Conservation (phyloP, 2,888 invertebrate genomes). For the Tuberolachnus salignus region DNA sequence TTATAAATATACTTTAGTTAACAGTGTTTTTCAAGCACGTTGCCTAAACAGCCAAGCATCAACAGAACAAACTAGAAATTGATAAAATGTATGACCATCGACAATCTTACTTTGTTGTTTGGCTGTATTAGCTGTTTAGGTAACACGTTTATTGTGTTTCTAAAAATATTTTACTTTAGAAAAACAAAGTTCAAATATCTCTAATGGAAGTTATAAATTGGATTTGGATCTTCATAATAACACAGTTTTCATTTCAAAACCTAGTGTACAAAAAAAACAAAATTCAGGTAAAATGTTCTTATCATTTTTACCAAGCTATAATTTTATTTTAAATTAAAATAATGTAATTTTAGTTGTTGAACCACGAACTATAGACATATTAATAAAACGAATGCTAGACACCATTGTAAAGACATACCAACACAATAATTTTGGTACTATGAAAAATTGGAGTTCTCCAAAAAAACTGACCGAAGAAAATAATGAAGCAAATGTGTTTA, state of each 20-base stretch:
- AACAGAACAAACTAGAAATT: too few relatives aligned
- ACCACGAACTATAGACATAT: constrained; percentile 27
- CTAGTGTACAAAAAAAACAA: constrained; percentile 51
- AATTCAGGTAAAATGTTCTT: constrained; percentile 33
- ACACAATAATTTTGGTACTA: constrained; percentile 48
- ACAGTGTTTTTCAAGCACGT: too few relatives aligned
- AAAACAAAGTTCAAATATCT: constrained; percentile 56
- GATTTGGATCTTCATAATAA: constrained; percentile 72
- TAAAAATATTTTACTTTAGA: constrained; percentile 20
- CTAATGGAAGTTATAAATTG: constrained; percentile 66
- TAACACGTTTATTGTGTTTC: too few relatives aligned
- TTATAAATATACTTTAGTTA: too few relatives aligned
- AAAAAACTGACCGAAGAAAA: constrained; percentile 46
- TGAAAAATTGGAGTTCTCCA: constrained; percentile 52
- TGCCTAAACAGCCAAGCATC: too few relatives aligned
- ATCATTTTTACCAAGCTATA: not conserved
- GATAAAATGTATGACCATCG: too few relatives aligned
- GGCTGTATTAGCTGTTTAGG: too few relatives aligned
- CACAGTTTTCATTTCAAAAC: constrained; percentile 65
- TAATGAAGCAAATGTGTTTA: constrained; percentile 46
- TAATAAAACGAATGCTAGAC: constrained; percentile 21
- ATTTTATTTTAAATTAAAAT: not conserved
- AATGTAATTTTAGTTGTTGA: constrained; percentile 42
- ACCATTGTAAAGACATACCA: constrained; percentile 22
- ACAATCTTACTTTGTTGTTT: too few relatives aligned